Evolutionary conservation across 2,797 vertebrate species (phyloP).

Genomic region (Pitangus sulphuratus): DNA sequence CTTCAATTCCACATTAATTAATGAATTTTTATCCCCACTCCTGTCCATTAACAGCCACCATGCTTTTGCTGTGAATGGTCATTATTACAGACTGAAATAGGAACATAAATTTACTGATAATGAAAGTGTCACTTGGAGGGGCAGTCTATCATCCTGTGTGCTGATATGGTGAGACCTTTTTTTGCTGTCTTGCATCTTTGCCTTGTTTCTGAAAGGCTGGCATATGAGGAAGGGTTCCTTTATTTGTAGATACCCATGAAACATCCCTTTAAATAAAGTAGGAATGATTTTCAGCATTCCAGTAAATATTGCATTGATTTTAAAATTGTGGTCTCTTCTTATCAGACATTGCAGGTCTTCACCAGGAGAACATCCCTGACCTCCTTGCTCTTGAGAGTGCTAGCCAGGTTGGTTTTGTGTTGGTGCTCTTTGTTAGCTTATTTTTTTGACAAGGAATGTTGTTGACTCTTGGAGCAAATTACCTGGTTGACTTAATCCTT

Average conservation of each 20-base stretch:
- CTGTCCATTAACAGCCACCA: constrained; percentile 86
- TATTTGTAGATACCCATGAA: constrained; percentile 60
- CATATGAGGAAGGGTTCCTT: constrained; percentile 29
- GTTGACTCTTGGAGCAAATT: constrained; percentile 12
- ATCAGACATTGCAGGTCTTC: constrained; percentile 39
- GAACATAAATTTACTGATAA: constrained; percentile 93
- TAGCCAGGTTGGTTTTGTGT: background rate
- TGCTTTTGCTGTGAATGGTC: constrained; percentile 85
- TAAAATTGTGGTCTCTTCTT: constrained; percentile 58
- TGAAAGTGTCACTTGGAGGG: constrained; percentile 93
- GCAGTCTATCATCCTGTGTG: constrained; percentile 83
- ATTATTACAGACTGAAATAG: constrained; percentile 92
- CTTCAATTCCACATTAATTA: constrained; percentile 86
- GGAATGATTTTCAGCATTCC: constrained; percentile 1
- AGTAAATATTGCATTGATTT: constrained; percentile 69
- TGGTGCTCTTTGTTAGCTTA: background rate
- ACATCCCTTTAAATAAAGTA: constrained; percentile 38
- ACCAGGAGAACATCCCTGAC: constrained; percentile 11
- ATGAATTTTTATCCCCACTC: constrained; percentile 84
- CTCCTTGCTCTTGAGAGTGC: constrained; percentile 8
- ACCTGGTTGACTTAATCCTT: background rate
- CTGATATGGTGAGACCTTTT: constrained; percentile 79
- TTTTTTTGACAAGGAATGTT: background rate
- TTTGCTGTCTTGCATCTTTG: constrained; percentile 64
- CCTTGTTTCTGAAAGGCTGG: constrained; percentile 56